Percentiles rank a stretch among this genome's conserved stretches.
Conservation (phyloP, 2,113 vertebrate species). For the Chloebia gouldiae region DNA sequence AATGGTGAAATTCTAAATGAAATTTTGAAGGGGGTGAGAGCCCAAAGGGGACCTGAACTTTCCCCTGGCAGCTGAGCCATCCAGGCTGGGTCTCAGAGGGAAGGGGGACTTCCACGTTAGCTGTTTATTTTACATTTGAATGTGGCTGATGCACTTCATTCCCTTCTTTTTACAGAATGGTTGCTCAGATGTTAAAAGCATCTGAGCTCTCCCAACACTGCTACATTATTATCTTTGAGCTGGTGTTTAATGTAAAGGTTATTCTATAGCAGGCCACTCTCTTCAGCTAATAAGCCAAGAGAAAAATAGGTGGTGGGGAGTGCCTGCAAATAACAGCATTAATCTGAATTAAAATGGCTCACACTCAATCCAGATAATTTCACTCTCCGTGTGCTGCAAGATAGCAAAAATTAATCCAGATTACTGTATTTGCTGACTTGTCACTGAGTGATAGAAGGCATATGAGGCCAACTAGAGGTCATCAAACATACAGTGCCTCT, state of each 20-base stretch:
- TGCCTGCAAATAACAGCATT: background rate
- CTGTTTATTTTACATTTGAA: background rate
- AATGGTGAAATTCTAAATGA: background rate
- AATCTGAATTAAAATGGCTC: conserved; percentile 2
- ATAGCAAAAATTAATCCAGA: conserved; percentile 4
- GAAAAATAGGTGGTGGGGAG: background rate
- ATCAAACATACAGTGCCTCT: background rate
- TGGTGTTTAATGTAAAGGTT: background rate
- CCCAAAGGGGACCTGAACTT: fast-evolving
- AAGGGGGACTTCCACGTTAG: background rate
- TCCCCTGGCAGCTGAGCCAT: background rate
- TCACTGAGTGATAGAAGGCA: conserved; percentile 26
- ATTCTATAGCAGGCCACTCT: background rate
- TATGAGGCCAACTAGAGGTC: conserved; percentile 40
- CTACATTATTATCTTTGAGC: background rate
- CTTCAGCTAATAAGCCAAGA: background rate
- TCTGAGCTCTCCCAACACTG: background rate
- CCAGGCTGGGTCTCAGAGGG: too few relatives aligned
- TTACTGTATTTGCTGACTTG: conserved; percentile 12
- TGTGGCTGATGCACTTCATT: background rate
- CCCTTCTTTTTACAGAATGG: background rate
- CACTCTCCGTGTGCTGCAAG: background rate
- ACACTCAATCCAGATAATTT: conserved; percentile 1
- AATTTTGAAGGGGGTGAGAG: background rate
- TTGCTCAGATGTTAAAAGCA: background rate